Percentiles rank a stretch among this genome's conserved stretches.
Evolutionary conservation across 2,113 vertebrate genomes (phyloP).

Genomic region (Ceyx margarethae): DNA sequence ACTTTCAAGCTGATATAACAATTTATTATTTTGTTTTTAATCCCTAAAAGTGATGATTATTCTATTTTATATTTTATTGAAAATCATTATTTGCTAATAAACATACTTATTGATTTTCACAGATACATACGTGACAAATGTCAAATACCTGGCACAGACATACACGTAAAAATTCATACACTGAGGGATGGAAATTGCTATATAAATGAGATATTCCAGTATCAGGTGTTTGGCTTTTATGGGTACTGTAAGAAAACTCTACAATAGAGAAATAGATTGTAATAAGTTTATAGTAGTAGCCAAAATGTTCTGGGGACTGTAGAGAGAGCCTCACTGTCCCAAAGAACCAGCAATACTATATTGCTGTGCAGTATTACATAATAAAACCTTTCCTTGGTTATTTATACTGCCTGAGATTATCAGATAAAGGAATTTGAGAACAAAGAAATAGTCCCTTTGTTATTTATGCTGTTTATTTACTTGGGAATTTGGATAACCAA

Average conservation of each 20-base stretch:
- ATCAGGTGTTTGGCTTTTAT: slow-evolving; percentile 42
- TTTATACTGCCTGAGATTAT: slow-evolving; percentile 48
- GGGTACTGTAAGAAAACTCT: slow-evolving; percentile 19
- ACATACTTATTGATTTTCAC: background rate
- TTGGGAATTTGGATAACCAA: slow-evolving; percentile 28
- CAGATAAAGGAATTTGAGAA: slow-evolving; percentile 44
- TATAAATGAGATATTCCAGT: slow-evolving; percentile 13
- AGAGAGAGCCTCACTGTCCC: background rate
- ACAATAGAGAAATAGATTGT: background rate
- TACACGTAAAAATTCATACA: background rate
- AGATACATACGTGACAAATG: background rate
- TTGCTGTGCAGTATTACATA: slow-evolving; percentile 2
- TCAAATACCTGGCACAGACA: background rate
- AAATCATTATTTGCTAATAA: slow-evolving; percentile 16
- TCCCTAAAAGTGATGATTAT: slow-evolving; percentile 39
- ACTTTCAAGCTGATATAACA: slow-evolving; percentile 55
- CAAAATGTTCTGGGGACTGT: slow-evolving; percentile 36
- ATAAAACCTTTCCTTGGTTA: slow-evolving; percentile 52
- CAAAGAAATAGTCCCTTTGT: slow-evolving; percentile 45
- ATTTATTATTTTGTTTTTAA: background rate
- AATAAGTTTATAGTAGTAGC: slow-evolving; percentile 34
- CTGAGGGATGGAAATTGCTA: background rate
- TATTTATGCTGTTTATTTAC: slow-evolving; percentile 26
- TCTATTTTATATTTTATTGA: slow-evolving; percentile 25
- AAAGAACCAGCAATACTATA: slow-evolving; percentile 19